Conservation (phyloP, 2,888 invertebrate species). For the Gastrophysa polygoni region DNA sequence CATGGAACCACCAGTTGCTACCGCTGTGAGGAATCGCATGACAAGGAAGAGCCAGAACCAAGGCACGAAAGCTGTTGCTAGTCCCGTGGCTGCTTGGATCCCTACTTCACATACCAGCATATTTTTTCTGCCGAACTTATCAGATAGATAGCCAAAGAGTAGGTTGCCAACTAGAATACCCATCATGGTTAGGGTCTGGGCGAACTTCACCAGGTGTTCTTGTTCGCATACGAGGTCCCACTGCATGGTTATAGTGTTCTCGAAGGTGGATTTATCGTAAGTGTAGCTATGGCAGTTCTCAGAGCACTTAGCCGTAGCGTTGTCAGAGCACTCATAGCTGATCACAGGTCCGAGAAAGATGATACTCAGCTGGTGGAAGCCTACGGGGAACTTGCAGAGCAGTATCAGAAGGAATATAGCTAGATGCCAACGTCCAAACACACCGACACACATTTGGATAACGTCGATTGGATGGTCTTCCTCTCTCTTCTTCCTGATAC, state of each 20-base stretch:
- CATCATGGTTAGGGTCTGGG: slow-evolving; percentile 76
- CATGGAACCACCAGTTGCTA: slow-evolving; percentile 83
- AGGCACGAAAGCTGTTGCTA: slow-evolving; percentile 72
- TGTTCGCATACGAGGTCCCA: slow-evolving; percentile 74
- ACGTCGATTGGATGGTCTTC: neutral
- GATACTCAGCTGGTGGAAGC: slow-evolving; percentile 76
- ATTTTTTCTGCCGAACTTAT: slow-evolving; percentile 76
- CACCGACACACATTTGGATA: slow-evolving; percentile 1
- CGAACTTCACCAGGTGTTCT: slow-evolving; percentile 68
- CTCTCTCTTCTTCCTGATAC: neutral
- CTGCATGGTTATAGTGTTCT: slow-evolving; percentile 73
- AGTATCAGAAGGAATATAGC: neutral
- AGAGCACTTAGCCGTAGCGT: slow-evolving; percentile 60
- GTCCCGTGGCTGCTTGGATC: slow-evolving; percentile 73
- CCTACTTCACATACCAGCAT: slow-evolving; percentile 75
- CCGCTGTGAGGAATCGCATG: slow-evolving; percentile 72
- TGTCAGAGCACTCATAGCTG: slow-evolving; percentile 56
- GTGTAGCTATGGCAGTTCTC: slow-evolving; percentile 61
- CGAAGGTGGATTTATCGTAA: slow-evolving; percentile 58
- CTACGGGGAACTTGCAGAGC: slow-evolving; percentile 58
- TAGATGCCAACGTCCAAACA: slow-evolving; percentile 7
- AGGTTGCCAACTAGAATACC: slow-evolving; percentile 76
- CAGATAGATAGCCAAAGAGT: slow-evolving; percentile 72
- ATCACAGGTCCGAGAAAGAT: slow-evolving; percentile 74
- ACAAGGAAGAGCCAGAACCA: slow-evolving; percentile 69